Evolutionary conservation across 2,888 invertebrate genomes (phyloP).

Genomic region (Patella depressa): DNA sequence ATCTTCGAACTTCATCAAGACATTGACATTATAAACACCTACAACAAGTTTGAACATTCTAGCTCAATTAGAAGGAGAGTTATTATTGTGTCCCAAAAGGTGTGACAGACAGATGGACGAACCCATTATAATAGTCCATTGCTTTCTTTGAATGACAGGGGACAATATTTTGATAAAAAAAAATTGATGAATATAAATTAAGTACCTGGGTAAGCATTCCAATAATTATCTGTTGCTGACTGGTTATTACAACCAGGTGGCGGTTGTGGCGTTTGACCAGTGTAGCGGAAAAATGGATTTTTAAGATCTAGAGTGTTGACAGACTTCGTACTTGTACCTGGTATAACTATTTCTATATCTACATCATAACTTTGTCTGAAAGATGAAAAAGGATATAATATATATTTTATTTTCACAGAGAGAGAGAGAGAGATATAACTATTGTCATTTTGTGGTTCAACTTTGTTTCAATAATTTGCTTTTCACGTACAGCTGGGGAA

Average conservation of each 20-base stretch:
- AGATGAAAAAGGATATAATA: conserved; percentile 16
- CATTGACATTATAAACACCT: too few relatives aligned
- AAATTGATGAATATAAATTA: neutral
- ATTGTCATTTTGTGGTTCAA: neutral
- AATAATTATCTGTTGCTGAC: conserved; percentile 86
- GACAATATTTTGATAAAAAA: too few relatives aligned
- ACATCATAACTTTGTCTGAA: conserved; percentile 96
- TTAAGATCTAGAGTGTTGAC: conserved; percentile 95
- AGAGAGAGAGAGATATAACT: neutral
- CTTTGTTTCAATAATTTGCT: too few relatives aligned
- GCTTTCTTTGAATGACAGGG: too few relatives aligned
- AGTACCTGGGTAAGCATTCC: conserved; percentile 53
- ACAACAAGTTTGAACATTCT: too few relatives aligned
- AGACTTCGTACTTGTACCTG: conserved; percentile 86
- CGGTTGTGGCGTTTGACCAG: conserved; percentile 79
- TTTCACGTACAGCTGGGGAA: too few relatives aligned
- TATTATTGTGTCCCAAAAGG: too few relatives aligned
- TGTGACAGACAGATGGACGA: too few relatives aligned
- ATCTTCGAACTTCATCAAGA: too few relatives aligned
- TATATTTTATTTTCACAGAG: neutral
- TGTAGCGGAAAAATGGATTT: conserved; percentile 93
- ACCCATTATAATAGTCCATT: too few relatives aligned
- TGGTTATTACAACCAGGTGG: conserved; percentile 92
- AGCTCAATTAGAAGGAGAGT: too few relatives aligned
- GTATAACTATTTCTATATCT: conserved; percentile 91